Conservation (phyloP, 2,113 vertebrate genomes). For the Otocyon megalotis region DNA sequence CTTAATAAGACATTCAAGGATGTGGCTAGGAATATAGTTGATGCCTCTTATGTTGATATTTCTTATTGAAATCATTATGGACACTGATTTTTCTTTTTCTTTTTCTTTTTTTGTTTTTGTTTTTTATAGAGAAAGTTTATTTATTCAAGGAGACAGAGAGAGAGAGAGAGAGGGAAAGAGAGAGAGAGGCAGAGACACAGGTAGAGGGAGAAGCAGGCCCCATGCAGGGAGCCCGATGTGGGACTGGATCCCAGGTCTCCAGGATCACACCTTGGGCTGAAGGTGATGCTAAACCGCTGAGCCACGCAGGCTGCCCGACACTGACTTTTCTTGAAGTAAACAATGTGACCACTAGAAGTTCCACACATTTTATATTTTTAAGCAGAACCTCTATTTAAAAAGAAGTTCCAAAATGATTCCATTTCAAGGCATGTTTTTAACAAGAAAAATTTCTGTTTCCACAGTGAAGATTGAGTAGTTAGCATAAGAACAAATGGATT, state of each 20-base stretch:
- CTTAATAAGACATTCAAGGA: not conserved
- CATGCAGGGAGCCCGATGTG: too few relatives aligned
- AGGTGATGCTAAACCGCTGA: too few relatives aligned
- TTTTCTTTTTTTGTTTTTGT: too few relatives aligned
- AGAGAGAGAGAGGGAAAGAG: too few relatives aligned
- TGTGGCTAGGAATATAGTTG: not conserved
- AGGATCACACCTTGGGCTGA: too few relatives aligned
- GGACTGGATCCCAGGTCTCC: too few relatives aligned
- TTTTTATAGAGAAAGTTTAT: too few relatives aligned
- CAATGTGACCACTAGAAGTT: not conserved
- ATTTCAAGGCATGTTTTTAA: not conserved
- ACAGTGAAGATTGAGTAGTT: not conserved
- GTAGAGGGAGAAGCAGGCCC: too few relatives aligned
- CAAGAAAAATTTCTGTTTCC: constrained; percentile 24
- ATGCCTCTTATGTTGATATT: not conserved
- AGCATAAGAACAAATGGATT: not conserved
- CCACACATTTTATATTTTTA: constrained; percentile 29
- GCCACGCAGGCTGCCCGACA: not conserved
- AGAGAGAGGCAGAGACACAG: too few relatives aligned
- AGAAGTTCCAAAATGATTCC: not conserved
- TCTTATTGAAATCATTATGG: constrained; percentile 18
- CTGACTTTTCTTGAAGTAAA: constrained; percentile 47
- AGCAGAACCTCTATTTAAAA: constrained; percentile 16
- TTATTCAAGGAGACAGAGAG: too few relatives aligned
- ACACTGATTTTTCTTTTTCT: not conserved